A percentile compares a stretch with the other conserved stretches of the same genome.
These are phyloP conservation scores for Istiophorus platypterus DNA, from an alignment of 2,113 vertebrate species.

Conservation along the genomic window DNA sequence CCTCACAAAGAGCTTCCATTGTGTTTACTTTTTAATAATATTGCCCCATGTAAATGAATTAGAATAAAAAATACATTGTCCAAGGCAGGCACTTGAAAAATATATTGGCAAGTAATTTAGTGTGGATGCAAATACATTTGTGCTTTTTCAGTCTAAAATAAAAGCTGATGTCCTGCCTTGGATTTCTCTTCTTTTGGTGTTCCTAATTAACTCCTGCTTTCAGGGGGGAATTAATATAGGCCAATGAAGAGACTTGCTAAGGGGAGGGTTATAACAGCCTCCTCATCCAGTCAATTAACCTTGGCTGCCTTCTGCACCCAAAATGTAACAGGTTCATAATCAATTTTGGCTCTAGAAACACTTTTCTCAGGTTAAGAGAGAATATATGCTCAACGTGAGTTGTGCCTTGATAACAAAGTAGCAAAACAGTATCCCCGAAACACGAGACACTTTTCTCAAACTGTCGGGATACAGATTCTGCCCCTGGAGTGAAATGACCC, in stretches of 20 bases:
- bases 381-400: conserved; percentile 58
- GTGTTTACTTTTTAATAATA: conserved; percentile 74
- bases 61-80: conserved; percentile 49
- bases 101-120: conserved; percentile 59
- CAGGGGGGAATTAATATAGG: conserved; percentile 75
- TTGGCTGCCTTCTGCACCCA: conserved; percentile 71
- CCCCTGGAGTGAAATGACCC: conserved; percentile 17
- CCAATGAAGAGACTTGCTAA: conserved; percentile 65
- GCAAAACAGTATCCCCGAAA: conserved; percentile 44
- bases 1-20: conserved; percentile 72
- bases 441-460: conserved; percentile 40
- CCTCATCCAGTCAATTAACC: conserved; percentile 79
- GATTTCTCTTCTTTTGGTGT: conserved; percentile 61
- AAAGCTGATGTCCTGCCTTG: conserved; percentile 59
- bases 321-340: conserved; percentile 72
- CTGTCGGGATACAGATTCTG: background rate
- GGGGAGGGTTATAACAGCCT: conserved; percentile 66
- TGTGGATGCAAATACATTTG: conserved; percentile 50
- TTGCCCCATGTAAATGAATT: conserved; percentile 61
- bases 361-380: conserved; percentile 21
- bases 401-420: conserved; percentile 47
- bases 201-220: conserved; percentile 78
- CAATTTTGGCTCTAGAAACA: conserved; percentile 36
- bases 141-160: conserved; percentile 62
- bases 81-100: conserved; percentile 50